Evolutionary conservation across 2,888 invertebrate species (phyloP).

Genomic region (Apoda limacodes): DNA sequence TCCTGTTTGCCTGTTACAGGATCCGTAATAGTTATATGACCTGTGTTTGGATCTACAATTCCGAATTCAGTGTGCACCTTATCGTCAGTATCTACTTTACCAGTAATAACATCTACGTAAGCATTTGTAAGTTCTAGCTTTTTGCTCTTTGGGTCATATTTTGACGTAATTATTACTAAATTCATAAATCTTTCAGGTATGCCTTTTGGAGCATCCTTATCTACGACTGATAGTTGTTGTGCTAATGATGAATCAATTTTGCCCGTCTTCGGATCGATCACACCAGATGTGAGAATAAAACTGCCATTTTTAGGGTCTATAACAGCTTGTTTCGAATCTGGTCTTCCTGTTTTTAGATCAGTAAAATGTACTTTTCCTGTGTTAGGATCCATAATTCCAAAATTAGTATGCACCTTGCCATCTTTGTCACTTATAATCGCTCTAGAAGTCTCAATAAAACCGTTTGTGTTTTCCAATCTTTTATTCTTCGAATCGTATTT

Average conservation of each 20-base stretch:
- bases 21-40: constrained; percentile 69
- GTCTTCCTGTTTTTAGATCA: constrained; percentile 71
- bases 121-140: constrained; percentile 64
- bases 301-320: constrained; percentile 68
- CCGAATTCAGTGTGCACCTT: constrained; percentile 71
- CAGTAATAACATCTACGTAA: constrained; percentile 48
- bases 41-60: constrained; percentile 66
- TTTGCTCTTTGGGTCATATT: constrained; percentile 68
- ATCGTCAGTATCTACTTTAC: constrained; percentile 51
- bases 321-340: constrained; percentile 70
- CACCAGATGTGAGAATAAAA: constrained; percentile 69
- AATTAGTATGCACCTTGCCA: constrained; percentile 75
- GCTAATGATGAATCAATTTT: constrained; percentile 75
- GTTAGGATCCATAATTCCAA: constrained; percentile 72
- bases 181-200: constrained; percentile 58
- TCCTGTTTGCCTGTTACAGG: constrained; percentile 74
- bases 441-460: constrained; percentile 61
- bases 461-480: constrained; percentile 68
- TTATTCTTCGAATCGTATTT: constrained; percentile 72
- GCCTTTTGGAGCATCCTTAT: constrained; percentile 54
- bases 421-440: constrained; percentile 76
- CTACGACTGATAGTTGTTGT: constrained; percentile 58
- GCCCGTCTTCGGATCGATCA: constrained; percentile 72
- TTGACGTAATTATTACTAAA: constrained; percentile 67
- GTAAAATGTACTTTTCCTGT: constrained; percentile 69